Conservation (phyloP, 2,888 invertebrate genomes). For the Calephelis perditalis region DNA sequence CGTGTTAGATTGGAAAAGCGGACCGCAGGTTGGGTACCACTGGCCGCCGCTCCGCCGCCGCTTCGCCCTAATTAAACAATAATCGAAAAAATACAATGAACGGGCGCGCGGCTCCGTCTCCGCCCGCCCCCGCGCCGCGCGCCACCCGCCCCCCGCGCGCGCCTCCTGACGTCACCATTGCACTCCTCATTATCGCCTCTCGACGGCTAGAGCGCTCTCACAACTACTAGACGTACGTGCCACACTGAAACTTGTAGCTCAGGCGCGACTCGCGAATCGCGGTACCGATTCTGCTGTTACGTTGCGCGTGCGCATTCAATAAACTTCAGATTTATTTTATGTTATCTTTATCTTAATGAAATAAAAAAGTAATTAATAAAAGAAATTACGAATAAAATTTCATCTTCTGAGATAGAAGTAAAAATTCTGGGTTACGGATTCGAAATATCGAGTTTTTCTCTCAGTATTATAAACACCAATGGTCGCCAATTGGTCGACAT, state of each 20-base stretch:
- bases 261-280: too few relatives aligned
- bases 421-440: too few relatives aligned
- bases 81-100: conserved; percentile 79
- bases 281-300: too few relatives aligned
- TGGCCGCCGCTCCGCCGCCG: conserved; percentile 76
- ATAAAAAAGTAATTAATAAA: too few relatives aligned
- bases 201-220: conserved; percentile 52
- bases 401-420: too few relatives aligned
- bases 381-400: too few relatives aligned
- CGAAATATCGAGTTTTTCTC: too few relatives aligned
- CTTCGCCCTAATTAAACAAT: conserved; percentile 79
- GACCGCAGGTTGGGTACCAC: conserved; percentile 52
- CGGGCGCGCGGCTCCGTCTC: conserved; percentile 73
- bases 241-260: conserved; percentile 19
- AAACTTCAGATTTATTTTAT: too few relatives aligned
- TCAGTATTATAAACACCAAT: too few relatives aligned
- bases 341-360: too few relatives aligned
- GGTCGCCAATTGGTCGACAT: too few relatives aligned
- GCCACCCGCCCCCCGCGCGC: conserved; percentile 30
- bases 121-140: conserved; percentile 47
- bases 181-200: conserved; percentile 75
- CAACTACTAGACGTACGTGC: conserved; percentile 31
- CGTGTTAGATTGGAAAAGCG: conserved; percentile 36
- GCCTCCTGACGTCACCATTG: conserved; percentile 63
- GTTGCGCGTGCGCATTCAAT: too few relatives aligned